Conservation (phyloP, 1,140 invertebrate species). For the Colletes gigas region DNA sequence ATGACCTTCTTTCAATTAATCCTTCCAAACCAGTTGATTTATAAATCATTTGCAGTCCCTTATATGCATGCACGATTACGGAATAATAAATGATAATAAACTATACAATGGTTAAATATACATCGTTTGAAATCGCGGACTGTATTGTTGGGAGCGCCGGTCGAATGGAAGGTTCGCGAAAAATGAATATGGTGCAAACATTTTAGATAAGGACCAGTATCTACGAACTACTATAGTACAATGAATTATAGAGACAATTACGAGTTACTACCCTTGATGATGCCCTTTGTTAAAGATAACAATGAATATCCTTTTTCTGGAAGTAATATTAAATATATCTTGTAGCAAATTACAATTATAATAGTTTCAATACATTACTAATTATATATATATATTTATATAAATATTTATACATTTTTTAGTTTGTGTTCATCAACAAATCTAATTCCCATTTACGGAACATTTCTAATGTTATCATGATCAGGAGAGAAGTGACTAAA, state of each 20-base stretch:
- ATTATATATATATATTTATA: not conserved
- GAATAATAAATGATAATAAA: no score
- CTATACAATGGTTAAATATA: no score
- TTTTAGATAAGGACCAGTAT: no score
- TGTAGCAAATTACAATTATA: conserved; percentile 25
- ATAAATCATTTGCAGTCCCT: no score
- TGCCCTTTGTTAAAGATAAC: not conserved
- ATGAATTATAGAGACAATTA: conserved; percentile 32
- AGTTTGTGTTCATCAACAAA: conserved; percentile 7
- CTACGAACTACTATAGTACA: conserved; percentile 50
- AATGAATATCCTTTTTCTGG: conserved; percentile 8
- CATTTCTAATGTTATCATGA: conserved; percentile 77
- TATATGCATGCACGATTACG: no score
- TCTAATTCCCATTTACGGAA: conserved; percentile 63
- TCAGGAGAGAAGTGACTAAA: conserved; percentile 81
- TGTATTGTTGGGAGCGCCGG: no score
- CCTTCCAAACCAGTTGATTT: no score
- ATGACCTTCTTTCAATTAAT: no score
- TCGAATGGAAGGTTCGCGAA: no score
- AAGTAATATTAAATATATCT: conserved; percentile 13
- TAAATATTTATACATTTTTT: conserved; percentile 12
- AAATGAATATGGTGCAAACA: no score
- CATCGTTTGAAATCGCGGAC: no score
- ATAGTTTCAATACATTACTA: conserved; percentile 15
- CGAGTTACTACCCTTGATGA: not conserved